Conservation (phyloP, 1,140 invertebrate genomes). For the Plutomurus gul region DNA sequence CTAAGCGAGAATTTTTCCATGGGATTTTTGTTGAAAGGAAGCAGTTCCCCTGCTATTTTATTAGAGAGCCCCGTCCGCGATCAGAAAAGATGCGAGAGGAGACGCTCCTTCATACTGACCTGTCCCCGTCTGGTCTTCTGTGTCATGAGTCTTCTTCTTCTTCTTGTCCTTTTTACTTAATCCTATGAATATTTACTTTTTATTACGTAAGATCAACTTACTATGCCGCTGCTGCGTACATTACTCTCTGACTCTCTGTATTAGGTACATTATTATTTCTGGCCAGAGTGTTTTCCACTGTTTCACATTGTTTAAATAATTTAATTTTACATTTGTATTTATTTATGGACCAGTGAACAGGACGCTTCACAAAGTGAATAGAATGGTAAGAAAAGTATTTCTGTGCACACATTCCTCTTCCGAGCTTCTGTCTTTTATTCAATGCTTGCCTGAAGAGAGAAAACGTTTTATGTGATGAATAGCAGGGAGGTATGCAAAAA, state of each 20-base stretch:
- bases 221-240: too few species aligned
- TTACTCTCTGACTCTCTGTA: too few species aligned
- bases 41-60: conserved; percentile 25
- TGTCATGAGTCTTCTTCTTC: too few species aligned
- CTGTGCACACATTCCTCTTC: neutral
- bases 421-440: conserved; percentile 3
- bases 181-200: too few species aligned
- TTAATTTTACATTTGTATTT: too few species aligned
- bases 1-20: neutral
- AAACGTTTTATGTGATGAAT: too few species aligned
- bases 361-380: neutral
- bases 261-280: too few species aligned
- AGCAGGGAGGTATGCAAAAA: neutral
- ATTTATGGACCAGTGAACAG: neutral
- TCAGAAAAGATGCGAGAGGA: neutral
- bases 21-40: conserved; percentile 24
- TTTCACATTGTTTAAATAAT: conserved; percentile 19
- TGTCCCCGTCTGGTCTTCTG: too few species aligned
- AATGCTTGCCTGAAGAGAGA: too few species aligned
- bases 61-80: neutral
- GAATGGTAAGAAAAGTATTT: neutral
- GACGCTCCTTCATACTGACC: neutral
- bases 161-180: too few species aligned
- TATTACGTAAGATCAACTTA: too few species aligned
- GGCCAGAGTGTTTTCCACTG: too few species aligned